Evolutionary conservation across 1,140 invertebrate species (phyloP).

Genomic region (Brachionus rotundiformis): DNA sequence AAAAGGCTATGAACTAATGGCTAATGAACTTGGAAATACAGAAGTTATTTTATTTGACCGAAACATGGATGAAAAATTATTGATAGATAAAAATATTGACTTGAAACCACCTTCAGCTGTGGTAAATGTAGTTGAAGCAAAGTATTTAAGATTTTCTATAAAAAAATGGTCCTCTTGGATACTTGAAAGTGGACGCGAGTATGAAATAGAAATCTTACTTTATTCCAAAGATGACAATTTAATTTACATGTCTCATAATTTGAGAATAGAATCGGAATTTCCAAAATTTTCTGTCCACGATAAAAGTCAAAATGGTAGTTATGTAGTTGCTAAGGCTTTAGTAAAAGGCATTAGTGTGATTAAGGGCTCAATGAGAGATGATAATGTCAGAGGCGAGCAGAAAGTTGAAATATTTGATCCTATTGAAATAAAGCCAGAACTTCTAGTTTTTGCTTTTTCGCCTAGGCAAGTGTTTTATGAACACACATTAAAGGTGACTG

Average conservation of each 20-base stretch:
- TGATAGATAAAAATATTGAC: not conserved
- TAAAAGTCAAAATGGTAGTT: constrained; percentile 10
- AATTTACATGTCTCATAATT: constrained; percentile 30
- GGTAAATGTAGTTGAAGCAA: constrained; percentile 20
- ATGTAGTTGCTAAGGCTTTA: not conserved
- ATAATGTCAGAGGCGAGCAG: not conserved
- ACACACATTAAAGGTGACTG: not conserved
- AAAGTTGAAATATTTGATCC: constrained; percentile 28
- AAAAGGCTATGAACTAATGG: not conserved
- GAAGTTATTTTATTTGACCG: constrained; percentile 33
- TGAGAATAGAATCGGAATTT: constrained; percentile 23
- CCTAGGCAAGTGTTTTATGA: not conserved
- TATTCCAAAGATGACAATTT: not conserved
- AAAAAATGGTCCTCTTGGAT: constrained; percentile 11
- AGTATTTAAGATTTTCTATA: not conserved
- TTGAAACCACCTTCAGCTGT: not conserved
- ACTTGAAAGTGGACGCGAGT: not conserved
- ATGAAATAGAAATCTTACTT: constrained; percentile 19
- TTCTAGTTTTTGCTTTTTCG: not conserved
- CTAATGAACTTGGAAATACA: not conserved
- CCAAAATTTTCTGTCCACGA: not conserved
- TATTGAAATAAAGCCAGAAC: not conserved
- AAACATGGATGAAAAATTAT: constrained; percentile 21
- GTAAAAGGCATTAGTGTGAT: not conserved
- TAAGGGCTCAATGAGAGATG: not conserved